Evolutionary conservation across 1,140 invertebrate species (phyloP).

Genomic region (Pemphigus obesinymphae): DNA sequence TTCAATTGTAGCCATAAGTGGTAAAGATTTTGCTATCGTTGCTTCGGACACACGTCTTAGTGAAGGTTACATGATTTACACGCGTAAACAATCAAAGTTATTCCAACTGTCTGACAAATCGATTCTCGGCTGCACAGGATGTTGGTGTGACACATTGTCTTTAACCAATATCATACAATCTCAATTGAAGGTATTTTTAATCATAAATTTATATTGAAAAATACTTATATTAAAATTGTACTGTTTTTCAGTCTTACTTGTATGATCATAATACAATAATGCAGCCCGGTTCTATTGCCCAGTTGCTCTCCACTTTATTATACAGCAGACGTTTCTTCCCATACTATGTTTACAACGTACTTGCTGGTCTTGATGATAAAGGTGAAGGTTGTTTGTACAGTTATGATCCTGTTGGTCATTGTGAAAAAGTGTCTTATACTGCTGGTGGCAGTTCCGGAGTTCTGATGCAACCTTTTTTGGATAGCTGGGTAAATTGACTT

Average conservation of each 20-base stretch:
- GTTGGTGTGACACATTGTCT: conserved; percentile 96
- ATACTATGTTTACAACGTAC: conserved; percentile 92
- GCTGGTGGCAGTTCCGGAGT: conserved; percentile 80
- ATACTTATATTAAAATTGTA: not conserved
- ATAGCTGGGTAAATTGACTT: conserved; percentile 65
- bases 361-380: conserved; percentile 81
- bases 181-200: conserved; percentile 68
- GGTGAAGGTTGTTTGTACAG: conserved; percentile 92
- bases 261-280: conserved; percentile 94
- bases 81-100: conserved; percentile 79
- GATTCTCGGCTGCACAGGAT: conserved; percentile 84
- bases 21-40: conserved; percentile 81
- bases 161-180: conserved; percentile 80
- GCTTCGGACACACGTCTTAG: conserved; percentile 90
- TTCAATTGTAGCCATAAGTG: conserved; percentile 87
- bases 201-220: not conserved
- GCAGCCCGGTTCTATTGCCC: conserved; percentile 85
- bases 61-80: conserved; percentile 83
- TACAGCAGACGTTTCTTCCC: conserved; percentile 98
- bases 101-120: conserved; percentile 75
- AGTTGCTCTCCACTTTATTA: conserved; percentile 92
- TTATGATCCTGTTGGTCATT: conserved; percentile 96
- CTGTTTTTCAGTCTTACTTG: conserved; percentile 74
- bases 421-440: conserved; percentile 71
- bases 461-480: conserved; percentile 76